These are phyloP conservation scores for Rana temporaria DNA, from an alignment of 2,113 vertebrate genomes.

Conservation along the genomic window DNA sequence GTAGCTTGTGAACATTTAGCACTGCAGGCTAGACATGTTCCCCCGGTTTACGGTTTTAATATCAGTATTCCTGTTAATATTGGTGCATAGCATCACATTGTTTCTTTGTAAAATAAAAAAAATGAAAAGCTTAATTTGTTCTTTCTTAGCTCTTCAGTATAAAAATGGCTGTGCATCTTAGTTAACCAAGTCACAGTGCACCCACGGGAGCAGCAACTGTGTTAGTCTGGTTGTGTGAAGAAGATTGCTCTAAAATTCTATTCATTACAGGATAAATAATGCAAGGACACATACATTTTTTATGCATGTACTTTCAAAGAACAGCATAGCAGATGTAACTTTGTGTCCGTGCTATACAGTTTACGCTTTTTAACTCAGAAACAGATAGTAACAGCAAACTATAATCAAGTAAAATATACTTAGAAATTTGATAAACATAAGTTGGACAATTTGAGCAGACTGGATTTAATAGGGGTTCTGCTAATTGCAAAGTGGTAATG, in stretches of 20 bases:
- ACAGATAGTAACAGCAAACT: too few species aligned
- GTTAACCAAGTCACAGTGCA: neutral
- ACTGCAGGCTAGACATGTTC: too few species aligned
- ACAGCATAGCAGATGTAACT: slow-evolving; percentile 21
- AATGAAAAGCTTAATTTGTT: neutral
- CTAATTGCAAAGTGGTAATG: too few species aligned
- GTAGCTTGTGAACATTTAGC: too few species aligned
- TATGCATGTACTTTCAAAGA: slow-evolving; percentile 41
- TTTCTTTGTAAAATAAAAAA: too few species aligned
- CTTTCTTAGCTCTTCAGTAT: neutral
- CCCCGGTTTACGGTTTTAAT: too few species aligned
- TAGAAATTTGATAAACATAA: too few species aligned
- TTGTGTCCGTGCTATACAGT: neutral
- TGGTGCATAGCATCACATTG: too few species aligned
- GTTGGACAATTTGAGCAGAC: too few species aligned
- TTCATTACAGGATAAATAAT: slow-evolving; percentile 52
- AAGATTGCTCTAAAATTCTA: slow-evolving; percentile 37
- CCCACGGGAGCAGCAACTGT: slow-evolving; percentile 26
- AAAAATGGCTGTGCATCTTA: neutral
- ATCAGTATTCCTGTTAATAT: too few species aligned
- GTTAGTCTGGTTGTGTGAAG: neutral
- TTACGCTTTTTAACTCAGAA: slow-evolving; percentile 5
- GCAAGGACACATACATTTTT: slow-evolving; percentile 47
- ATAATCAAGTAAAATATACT: too few species aligned
- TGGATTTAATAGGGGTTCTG: too few species aligned